These are phyloP conservation scores for Psephotus haematonotus DNA, from an alignment of 2,113 vertebrate genomes.

Conservation along the genomic window DNA sequence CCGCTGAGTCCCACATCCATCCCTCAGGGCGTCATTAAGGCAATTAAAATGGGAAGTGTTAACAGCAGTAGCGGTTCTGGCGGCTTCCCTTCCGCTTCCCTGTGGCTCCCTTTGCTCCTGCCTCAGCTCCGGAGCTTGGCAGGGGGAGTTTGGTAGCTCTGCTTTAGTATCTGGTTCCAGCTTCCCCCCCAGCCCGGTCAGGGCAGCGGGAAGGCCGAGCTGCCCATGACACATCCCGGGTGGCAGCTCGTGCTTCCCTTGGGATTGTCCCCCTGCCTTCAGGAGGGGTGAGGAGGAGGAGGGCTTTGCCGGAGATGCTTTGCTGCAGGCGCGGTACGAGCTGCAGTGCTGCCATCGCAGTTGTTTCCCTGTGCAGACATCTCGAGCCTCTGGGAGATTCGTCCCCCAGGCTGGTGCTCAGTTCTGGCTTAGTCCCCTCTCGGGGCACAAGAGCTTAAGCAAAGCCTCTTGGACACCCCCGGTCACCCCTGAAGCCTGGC, in stretches of 20 bases:
- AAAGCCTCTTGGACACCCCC: neutral
- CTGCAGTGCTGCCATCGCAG: neutral
- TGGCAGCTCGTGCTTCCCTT: neutral
- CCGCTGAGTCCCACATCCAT: neutral
- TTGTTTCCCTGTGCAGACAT: neutral
- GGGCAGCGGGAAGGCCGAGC: neutral
- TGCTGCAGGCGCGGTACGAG: neutral
- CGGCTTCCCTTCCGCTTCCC: neutral
- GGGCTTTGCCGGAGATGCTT: neutral
- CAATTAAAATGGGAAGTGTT: slow-evolving; percentile 54
- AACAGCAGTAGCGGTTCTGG: neutral
- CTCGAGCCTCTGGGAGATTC: neutral
- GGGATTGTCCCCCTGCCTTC: neutral
- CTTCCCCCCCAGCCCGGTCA: neutral
- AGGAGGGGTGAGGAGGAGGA: neutral
- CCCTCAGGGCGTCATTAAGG: slow-evolving; percentile 39
- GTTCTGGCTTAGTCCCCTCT: neutral
- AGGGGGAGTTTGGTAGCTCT: neutral
- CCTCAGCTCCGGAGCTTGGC: neutral
- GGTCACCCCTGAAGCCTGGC: fast-evolving
- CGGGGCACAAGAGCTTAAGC: fast-evolving
- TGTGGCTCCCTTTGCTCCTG: neutral
- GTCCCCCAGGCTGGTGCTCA: neutral
- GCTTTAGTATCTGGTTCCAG: neutral
- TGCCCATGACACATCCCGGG: fast-evolving